Evolutionary conservation across 2,113 vertebrate genomes (phyloP).

Genomic region (Myiozetetes cayanensis): DNA sequence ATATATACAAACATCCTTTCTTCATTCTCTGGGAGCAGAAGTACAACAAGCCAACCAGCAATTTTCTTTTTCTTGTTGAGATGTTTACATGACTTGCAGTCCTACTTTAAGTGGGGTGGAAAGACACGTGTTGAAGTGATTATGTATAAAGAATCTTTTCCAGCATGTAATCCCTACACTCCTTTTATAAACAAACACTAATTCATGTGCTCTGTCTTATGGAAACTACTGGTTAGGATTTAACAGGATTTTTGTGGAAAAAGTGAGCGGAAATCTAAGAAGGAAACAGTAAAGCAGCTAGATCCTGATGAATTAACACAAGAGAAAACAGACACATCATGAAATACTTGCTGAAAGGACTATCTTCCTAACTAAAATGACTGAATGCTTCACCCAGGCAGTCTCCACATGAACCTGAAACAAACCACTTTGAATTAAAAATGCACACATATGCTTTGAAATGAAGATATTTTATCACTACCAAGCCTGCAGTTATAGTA

Average conservation of each 20-base stretch:
- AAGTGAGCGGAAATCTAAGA: not conserved
- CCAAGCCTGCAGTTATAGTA: not conserved
- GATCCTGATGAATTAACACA: not conserved
- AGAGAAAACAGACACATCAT: not conserved
- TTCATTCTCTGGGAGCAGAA: not conserved
- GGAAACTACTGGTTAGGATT: not conserved
- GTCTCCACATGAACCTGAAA: not conserved
- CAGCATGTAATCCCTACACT: not conserved
- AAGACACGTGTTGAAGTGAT: constrained; percentile 31
- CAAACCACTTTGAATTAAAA: not conserved
- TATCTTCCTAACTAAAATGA: not conserved
- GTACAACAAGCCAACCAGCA: not conserved
- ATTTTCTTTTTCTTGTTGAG: not conserved
- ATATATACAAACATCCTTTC: not conserved
- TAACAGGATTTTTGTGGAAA: not conserved
- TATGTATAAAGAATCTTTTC: not conserved
- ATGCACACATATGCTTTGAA: not conserved
- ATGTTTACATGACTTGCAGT: not conserved
- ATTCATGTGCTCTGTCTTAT: not conserved
- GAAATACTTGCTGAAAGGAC: not conserved
- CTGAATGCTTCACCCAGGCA: not conserved
- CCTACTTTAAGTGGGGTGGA: not conserved
- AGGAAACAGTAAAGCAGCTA: not conserved
- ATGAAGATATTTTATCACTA: not conserved
- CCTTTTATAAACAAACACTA: constrained; percentile 14